Percentiles rank a stretch among this genome's conserved stretches.
These are phyloP conservation scores for Laspeyria flexula DNA, from an alignment of 2,888 invertebrate genomes.

Conservation along the genomic window DNA sequence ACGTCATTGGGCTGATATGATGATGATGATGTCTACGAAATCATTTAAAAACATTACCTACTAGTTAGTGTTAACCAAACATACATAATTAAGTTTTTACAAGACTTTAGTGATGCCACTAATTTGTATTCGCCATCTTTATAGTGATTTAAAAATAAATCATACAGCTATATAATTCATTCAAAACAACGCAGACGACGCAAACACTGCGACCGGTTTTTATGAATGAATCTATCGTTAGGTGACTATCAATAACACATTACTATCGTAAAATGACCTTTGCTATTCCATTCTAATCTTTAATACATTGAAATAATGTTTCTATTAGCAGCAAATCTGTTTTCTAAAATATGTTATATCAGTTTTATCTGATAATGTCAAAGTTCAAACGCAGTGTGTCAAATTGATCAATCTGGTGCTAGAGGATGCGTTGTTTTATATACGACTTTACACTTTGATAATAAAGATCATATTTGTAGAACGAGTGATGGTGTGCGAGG, in stretches of 20 bases:
- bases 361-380: slow-evolving; percentile 51
- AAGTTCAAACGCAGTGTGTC: slow-evolving; percentile 49
- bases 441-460: slow-evolving; percentile 33
- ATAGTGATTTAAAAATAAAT: slow-evolving; percentile 34
- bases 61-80: slow-evolving; percentile 7
- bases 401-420: slow-evolving; percentile 45
- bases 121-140: slow-evolving; percentile 27
- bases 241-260: slow-evolving; percentile 44
- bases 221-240: slow-evolving; percentile 53
- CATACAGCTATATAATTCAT: slow-evolving; percentile 32
- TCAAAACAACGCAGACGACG: slow-evolving; percentile 41
- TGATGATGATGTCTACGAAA: too few species aligned
- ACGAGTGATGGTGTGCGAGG: slow-evolving; percentile 6
- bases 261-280: slow-evolving; percentile 31
- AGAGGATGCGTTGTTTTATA: slow-evolving; percentile 16
- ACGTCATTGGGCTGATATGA: too few species aligned
- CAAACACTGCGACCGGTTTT: slow-evolving; percentile 44
- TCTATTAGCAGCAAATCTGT: slow-evolving; percentile 14
- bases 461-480: slow-evolving; percentile 42
- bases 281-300: slow-evolving; percentile 27
- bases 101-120: slow-evolving; percentile 3
- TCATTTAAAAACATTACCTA: too few species aligned
- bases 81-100: slow-evolving; percentile 21
- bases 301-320: slow-evolving; percentile 32
- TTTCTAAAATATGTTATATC: slow-evolving; percentile 23